phyloP scores from a whole-genome alignment of 2,113 vertebrate genomes.

The Toxotes jaculatrix region DNA sequence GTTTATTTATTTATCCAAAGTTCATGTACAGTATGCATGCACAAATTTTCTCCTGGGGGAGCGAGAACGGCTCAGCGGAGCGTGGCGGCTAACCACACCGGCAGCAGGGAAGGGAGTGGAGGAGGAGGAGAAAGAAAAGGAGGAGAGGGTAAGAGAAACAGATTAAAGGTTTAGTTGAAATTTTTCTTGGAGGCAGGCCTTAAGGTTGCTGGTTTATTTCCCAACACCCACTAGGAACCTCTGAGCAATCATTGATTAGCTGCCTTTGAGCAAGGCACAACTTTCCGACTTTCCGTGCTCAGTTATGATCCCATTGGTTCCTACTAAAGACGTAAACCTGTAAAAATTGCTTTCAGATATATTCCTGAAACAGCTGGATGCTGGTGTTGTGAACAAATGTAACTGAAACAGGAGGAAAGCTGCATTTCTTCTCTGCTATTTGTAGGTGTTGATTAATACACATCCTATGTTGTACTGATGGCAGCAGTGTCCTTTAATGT shows the following conservation, averaged over 20 bases:
- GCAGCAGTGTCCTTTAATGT: too few species aligned
- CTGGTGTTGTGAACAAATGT: too few species aligned
- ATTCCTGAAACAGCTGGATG: too few species aligned
- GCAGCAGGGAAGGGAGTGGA: slow-evolving; percentile 73
- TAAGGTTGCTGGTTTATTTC: slow-evolving; percentile 67
- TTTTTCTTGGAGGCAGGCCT: slow-evolving; percentile 59
- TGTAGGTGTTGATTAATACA: neutral
- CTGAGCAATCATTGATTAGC: slow-evolving; percentile 32
- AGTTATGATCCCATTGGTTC: neutral
- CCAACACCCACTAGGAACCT: slow-evolving; percentile 6
- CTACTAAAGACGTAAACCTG: neutral
- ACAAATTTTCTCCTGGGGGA: slow-evolving; percentile 89
- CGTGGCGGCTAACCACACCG: slow-evolving; percentile 88
- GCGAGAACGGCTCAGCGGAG: slow-evolving; percentile 82
- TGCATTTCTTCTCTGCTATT: neutral
- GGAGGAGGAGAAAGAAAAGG: slow-evolving; percentile 38
- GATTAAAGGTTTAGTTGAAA: slow-evolving; percentile 69
- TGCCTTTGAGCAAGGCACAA: slow-evolving; percentile 54
- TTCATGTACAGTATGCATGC: slow-evolving; percentile 91
- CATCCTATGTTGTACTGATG: neutral
- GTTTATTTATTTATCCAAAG: slow-evolving; percentile 97
- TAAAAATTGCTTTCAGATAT: too few species aligned
- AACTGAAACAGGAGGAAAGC: neutral
- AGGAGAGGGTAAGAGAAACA: slow-evolving; percentile 43
- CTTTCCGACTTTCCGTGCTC: slow-evolving; percentile 17